These are phyloP conservation scores for Syndactyla subalaris DNA, from an alignment of 2,797 vertebrate genomes.

Conservation along the genomic window DNA sequence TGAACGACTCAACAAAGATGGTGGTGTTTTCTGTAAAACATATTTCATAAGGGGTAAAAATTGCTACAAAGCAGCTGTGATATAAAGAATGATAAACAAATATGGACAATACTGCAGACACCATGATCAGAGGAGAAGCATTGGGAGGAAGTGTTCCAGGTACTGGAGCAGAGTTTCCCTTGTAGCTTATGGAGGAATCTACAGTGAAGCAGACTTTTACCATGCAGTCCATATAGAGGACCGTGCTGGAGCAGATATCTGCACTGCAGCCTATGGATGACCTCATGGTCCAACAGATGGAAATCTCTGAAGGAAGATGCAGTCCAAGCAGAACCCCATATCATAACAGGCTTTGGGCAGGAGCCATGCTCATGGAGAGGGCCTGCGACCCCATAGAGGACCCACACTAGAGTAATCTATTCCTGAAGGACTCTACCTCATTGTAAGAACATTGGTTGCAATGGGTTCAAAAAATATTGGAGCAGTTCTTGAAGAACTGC, in stretches of 20 bases:
- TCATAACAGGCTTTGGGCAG: neutral
- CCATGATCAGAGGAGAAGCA: fast-evolving
- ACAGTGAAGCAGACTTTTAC: fast-evolving
- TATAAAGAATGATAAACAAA: neutral
- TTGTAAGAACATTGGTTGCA: neutral
- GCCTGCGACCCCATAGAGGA: neutral
- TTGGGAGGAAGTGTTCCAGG: neutral
- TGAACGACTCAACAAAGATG: neutral
- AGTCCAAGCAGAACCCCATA: neutral
- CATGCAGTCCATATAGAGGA: neutral
- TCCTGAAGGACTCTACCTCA: neutral
- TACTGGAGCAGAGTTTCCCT: fast-evolving
- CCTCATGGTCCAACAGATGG: fast-evolving
- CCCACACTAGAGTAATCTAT: neutral
- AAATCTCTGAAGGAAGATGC: neutral
- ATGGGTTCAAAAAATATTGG: neutral
- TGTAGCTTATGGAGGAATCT: neutral
- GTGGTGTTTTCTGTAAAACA: fast-evolving
- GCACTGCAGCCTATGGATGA: neutral
- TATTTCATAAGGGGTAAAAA: neutral
- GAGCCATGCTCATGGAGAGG: neutral
- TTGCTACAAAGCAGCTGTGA: neutral
- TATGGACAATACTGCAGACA: neutral
- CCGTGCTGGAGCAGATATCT: neutral
- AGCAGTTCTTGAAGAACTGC: neutral